These are phyloP conservation scores for Pseudomyrmex gracilis DNA, from an alignment of 1,140 invertebrate species.

Conservation along the genomic window DNA sequence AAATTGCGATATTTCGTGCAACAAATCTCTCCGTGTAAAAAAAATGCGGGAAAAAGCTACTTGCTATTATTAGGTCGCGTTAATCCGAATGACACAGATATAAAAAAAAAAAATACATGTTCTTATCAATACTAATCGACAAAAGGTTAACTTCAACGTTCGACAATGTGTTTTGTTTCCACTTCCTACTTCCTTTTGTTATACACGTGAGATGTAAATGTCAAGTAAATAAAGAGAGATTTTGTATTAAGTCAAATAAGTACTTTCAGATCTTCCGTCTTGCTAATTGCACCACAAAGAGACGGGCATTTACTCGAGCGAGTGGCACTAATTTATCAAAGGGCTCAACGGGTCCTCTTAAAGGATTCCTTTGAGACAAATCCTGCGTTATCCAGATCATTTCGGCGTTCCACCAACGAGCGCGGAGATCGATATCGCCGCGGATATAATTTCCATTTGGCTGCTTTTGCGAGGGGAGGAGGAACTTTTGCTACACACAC, in stretches of 20 bases:
- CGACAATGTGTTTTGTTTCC: too few relatives aligned
- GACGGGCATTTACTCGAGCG: constrained; percentile 10
- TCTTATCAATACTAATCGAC: background rate
- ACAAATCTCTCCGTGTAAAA: too few relatives aligned
- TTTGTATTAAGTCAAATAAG: constrained; percentile 20
- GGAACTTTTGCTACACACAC: constrained; percentile 45
- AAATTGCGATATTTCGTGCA: background rate
- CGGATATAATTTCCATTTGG: constrained; percentile 52
- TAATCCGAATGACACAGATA: background rate
- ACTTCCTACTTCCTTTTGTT: too few relatives aligned
- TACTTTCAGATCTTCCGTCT: constrained; percentile 9
- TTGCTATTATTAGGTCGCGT: too few relatives aligned
- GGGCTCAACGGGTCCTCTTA: constrained; percentile 10
- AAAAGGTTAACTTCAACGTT: background rate
- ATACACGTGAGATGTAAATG: background rate
- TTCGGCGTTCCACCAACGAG: constrained; percentile 19
- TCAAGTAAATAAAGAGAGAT: too few relatives aligned
- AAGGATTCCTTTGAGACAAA: constrained; percentile 48
- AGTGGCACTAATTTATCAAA: constrained; percentile 55
- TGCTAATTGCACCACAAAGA: constrained; percentile 8
- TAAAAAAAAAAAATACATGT: background rate
- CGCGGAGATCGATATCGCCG: constrained; percentile 34
- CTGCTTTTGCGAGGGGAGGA: background rate
- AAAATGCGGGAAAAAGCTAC: too few relatives aligned
- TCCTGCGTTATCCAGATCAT: constrained; percentile 47